Percentiles rank a stretch among this genome's conserved stretches.
phyloP scores from a whole-genome alignment of 2,888 invertebrate species.

The Eubasilissa splendida region DNA sequence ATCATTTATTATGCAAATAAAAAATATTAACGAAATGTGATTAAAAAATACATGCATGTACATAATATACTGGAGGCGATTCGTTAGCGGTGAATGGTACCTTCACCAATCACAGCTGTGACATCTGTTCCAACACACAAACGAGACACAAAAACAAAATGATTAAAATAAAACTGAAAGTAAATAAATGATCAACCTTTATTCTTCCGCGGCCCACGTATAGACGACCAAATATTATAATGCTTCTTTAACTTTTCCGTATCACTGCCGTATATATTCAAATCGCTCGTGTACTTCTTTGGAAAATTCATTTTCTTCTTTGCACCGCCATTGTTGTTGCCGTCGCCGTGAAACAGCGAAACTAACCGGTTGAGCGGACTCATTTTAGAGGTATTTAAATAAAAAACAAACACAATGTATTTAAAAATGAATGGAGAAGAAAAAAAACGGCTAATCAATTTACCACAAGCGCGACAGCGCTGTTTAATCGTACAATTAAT shows the following conservation, averaged over 20 bases:
- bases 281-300: slow-evolving; percentile 75
- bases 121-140: no score
- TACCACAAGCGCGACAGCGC: background rate
- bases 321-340: slow-evolving; percentile 61
- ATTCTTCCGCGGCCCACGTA: slow-evolving; percentile 69
- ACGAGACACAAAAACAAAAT: background rate
- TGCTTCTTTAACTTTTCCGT: slow-evolving; percentile 69
- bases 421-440: no score
- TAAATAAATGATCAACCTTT: slow-evolving; percentile 62
- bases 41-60: no score
- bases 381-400: slow-evolving; percentile 64
- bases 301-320: slow-evolving; percentile 64
- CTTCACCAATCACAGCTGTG: no score
- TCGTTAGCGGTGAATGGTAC: no score
- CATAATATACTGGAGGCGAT: no score
- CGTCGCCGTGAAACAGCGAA: slow-evolving; percentile 75
- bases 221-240: slow-evolving; percentile 70
- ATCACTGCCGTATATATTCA: slow-evolving; percentile 68
- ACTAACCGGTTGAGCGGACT: slow-evolving; percentile 76
- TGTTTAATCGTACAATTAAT: background rate
- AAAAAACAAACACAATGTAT: slow-evolving; percentile 50
- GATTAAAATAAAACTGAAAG: background rate
- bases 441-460: slow-evolving; percentile 1
- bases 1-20: no score
- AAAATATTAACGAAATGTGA: no score